These are phyloP conservation scores for Merodon equestris DNA, from an alignment of 2,888 invertebrate species.

Conservation along the genomic window DNA sequence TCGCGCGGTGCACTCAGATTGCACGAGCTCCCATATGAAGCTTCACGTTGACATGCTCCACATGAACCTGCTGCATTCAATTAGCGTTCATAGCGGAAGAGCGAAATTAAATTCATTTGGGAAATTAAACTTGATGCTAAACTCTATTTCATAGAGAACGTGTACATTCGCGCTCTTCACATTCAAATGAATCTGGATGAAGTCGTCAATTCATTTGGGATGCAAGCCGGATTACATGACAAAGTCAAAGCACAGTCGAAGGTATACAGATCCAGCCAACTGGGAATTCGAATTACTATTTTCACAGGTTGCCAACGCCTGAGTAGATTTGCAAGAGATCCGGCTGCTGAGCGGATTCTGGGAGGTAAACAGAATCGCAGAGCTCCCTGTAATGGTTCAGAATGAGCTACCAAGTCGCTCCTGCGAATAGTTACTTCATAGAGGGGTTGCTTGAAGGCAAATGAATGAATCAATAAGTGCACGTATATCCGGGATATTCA, in stretches of 20 bases:
- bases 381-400: no score
- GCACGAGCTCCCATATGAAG: not conserved
- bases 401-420: no score
- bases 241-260: not conserved
- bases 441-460: no score
- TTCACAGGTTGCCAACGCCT: not conserved
- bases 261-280: slow-evolving; percentile 1
- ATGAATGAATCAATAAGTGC: no score
- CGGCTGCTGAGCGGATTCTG: no score
- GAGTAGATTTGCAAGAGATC: slow-evolving; percentile 1
- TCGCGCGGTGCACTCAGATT: not conserved
- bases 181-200: not conserved
- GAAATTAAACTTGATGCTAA: not conserved
- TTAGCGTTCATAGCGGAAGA: slow-evolving; percentile 4
- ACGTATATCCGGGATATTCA: no score
- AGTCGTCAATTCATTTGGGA: slow-evolving; percentile 3
- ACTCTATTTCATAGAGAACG: not conserved
- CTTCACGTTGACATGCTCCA: not conserved
- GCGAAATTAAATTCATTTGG: slow-evolving; percentile 9
- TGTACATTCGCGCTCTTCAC: no score
- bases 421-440: no score
- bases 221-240: no score
- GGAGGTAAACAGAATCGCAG: no score
- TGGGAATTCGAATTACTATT: slow-evolving; percentile 4
- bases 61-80: not conserved